phyloP scores from a whole-genome alignment of 2,797 vertebrate species.

The Rhabdophis nuchalis region DNA sequence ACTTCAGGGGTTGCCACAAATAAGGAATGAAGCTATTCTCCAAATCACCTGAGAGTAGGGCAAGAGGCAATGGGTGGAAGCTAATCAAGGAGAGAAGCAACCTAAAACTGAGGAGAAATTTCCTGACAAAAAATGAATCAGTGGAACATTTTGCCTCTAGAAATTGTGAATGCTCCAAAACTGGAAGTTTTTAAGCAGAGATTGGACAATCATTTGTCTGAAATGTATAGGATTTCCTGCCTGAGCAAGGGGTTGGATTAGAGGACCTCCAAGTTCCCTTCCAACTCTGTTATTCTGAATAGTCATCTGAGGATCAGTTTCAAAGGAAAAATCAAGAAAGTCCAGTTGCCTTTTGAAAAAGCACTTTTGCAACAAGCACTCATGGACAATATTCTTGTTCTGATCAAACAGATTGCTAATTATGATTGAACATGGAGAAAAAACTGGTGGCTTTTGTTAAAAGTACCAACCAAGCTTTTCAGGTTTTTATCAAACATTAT shows the following conservation, averaged over 20 bases:
- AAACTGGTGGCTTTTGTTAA: background rate
- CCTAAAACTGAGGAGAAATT: background rate
- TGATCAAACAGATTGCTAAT: background rate
- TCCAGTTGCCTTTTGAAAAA: background rate
- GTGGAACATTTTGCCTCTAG: background rate
- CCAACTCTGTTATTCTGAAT: background rate
- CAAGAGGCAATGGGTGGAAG: no score
- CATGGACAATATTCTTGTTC: background rate
- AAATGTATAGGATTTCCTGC: background rate
- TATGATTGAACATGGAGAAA: background rate
- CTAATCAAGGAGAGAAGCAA: background rate
- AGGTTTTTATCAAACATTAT: background rate
- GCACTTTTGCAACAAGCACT: background rate
- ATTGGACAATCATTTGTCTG: background rate
- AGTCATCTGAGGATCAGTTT: no score
- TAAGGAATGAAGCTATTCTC: background rate
- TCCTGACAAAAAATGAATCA: background rate
- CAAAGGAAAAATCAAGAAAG: background rate
- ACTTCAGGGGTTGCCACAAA: background rate
- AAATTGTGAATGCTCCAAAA: background rate
- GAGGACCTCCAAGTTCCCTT: background rate
- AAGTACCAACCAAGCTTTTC: background rate
- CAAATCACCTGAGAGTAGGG: background rate
- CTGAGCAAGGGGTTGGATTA: background rate
- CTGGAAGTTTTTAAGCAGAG: background rate